Evolutionary conservation across 2,888 invertebrate genomes (phyloP).

Genomic region (Meganola albula): DNA sequence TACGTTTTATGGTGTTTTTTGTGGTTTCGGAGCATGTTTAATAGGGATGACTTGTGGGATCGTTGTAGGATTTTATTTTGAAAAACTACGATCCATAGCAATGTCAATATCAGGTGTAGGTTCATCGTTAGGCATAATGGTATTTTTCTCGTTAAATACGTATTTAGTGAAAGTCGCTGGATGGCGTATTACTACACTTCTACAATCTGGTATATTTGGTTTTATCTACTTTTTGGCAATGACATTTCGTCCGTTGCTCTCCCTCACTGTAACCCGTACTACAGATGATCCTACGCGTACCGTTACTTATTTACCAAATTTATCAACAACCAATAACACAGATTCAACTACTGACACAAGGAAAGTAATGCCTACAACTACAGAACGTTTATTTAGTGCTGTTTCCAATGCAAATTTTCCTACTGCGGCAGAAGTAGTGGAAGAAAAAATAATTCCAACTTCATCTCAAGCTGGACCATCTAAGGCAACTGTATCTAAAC

Average conservation of each 20-base stretch:
- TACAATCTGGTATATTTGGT: constrained; percentile 58
- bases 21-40: constrained; percentile 57
- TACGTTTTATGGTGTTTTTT: constrained; percentile 50
- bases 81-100: constrained; percentile 54
- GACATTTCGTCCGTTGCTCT: constrained; percentile 55
- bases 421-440: constrained; percentile 56
- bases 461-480: constrained; percentile 46
- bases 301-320: constrained; percentile 60
- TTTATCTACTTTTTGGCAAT: constrained; percentile 52
- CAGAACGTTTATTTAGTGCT: constrained; percentile 38
- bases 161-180: constrained; percentile 48
- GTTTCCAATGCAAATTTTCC: constrained; percentile 52
- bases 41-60: constrained; percentile 52
- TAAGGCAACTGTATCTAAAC: constrained; percentile 40
- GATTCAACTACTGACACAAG: constrained; percentile 31
- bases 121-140: constrained; percentile 58
- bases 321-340: constrained; percentile 37
- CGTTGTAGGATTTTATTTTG: constrained; percentile 69
- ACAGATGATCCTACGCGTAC: constrained; percentile 54
- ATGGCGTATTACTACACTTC: constrained; percentile 53
- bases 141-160: constrained; percentile 50
- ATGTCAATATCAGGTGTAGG: constrained; percentile 52
- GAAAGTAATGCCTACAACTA: constrained; percentile 32
- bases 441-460: constrained; percentile 29
- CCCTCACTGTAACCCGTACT: constrained; percentile 49